Conservation (phyloP, 2,888 invertebrate genomes). For the Cataglyphis cursor region DNA sequence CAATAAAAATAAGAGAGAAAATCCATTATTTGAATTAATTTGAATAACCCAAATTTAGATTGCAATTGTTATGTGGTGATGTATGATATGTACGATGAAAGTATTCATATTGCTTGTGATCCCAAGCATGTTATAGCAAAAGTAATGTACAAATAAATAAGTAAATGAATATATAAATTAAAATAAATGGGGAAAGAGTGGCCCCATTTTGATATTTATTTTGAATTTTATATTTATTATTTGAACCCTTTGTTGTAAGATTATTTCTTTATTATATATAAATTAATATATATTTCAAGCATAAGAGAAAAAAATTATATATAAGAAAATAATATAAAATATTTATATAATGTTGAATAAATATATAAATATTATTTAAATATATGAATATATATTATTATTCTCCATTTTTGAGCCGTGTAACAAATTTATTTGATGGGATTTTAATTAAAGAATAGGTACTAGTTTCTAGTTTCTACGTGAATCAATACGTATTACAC, state of each 20-base stretch:
- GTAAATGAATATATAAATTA: background rate
- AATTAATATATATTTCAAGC: background rate
- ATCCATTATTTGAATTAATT: background rate
- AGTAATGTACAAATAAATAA: background rate
- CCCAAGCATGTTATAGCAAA: background rate
- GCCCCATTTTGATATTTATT: too few relatives aligned
- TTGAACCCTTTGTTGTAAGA: too few relatives aligned
- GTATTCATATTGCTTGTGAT: background rate
- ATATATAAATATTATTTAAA: background rate
- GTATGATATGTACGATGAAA: background rate
- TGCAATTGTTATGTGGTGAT: background rate
- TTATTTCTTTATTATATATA: background rate
- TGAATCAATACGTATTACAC: constrained; percentile 15
- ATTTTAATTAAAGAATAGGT: constrained; percentile 26
- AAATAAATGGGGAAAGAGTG: too few relatives aligned
- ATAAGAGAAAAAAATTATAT: background rate
- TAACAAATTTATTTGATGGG: background rate
- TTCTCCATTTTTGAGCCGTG: background rate
- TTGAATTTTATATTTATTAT: too few relatives aligned
- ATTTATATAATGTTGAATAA: background rate
- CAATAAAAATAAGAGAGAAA: constrained; percentile 9
- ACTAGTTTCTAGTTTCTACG: background rate
- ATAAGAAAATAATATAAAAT: background rate
- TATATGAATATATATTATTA: background rate
- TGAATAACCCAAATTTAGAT: background rate